These are phyloP conservation scores for Mesorhabditis spiculigera DNA, from an alignment of 2,888 invertebrate genomes.

Conservation along the genomic window DNA sequence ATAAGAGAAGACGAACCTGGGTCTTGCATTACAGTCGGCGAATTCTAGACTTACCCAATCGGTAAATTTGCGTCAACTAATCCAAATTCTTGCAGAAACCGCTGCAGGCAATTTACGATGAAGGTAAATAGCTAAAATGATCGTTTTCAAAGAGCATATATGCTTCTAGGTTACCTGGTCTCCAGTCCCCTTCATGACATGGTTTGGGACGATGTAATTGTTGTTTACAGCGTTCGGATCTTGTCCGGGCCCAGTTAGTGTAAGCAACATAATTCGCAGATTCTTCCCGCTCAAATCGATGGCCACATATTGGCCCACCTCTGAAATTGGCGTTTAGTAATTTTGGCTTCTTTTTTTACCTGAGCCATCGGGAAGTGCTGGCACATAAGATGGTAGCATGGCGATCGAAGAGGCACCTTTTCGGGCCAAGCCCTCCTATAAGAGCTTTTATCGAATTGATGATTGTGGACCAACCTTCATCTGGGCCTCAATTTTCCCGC, in stretches of 20 bases:
- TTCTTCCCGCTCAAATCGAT: conserved; percentile 58
- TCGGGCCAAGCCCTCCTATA: conserved; percentile 21
- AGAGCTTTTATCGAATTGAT: neutral
- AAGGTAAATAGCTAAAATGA: conserved; percentile 57
- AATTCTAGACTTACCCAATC: conserved; percentile 37
- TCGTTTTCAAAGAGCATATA: conserved; percentile 5
- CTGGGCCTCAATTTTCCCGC: conserved; percentile 48
- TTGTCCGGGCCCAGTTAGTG: conserved; percentile 39
- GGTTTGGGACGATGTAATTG: conserved; percentile 55
- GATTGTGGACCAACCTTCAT: conserved; percentile 23
- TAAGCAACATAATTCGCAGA: conserved; percentile 55
- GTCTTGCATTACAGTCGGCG: neutral
- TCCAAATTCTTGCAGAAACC: conserved; percentile 54
- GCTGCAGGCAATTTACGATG: conserved; percentile 57
- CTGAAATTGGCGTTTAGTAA: conserved; percentile 27
- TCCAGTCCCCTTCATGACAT: conserved; percentile 58
- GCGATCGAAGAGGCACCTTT: conserved; percentile 46
- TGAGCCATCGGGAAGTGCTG: conserved; percentile 56
- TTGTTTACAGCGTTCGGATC: conserved; percentile 41
- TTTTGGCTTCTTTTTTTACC: conserved; percentile 26
- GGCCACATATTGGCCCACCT: conserved; percentile 56
- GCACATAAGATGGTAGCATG: conserved; percentile 58
- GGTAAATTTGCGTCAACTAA: conserved; percentile 55
- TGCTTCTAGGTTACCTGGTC: conserved; percentile 45
- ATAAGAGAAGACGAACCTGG: conserved; percentile 57